Evolutionary conservation across 2,797 vertebrate species (phyloP), one percentile per base, ranked within the genome.

Genomic region (Capromys pilorides): DNA sequence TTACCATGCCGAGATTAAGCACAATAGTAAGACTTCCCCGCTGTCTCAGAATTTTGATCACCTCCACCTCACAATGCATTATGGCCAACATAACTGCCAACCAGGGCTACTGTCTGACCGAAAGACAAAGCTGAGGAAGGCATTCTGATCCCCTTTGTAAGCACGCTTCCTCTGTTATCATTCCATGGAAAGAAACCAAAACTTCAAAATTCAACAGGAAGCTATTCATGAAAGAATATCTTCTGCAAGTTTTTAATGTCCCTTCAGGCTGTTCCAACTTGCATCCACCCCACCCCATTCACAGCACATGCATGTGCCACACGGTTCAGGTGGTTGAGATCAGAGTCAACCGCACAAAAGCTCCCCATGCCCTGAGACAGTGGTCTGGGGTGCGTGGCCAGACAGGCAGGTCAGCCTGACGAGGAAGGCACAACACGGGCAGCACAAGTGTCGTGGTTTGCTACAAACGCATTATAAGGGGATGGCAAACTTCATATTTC

Each of bases 161-260:
- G 33, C 54, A 3, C 45, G 86, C 61, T 84, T 92, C 45, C 86
- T 90, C 51, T 81, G 54, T 69, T 24, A 79, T 4, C 45, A 87
- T 69, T 88, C 57, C 51, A n/a, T 71, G 22, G 45, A 86, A 85
- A 57, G 61, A 93, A 90, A 59, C 54, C 11, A 86, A 82, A 90
- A 95, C 77, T 61, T 49, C 79, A 91, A 85, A 82, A 94, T 94
- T 91, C 49, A 88, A 95, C 49, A 91, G 39, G 16, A 95, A 41
- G 36, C 45, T 36, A 41, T 41, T 85, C 31, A 36, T 59, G 57
- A 90, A 73, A 96, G 57, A 69, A 69, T 45, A 54, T 31, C 31
- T 79, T 93, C 91, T 77, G 79, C 26, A 96, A 91, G 80, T 36
- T 57, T 82, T 82, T 45, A 94, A 90, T 71, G 6, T 79, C 66